These are phyloP conservation scores for Enteromius afrohamiltoni DNA, from an alignment of 2,797 vertebrate species.

Conservation along the genomic window DNA sequence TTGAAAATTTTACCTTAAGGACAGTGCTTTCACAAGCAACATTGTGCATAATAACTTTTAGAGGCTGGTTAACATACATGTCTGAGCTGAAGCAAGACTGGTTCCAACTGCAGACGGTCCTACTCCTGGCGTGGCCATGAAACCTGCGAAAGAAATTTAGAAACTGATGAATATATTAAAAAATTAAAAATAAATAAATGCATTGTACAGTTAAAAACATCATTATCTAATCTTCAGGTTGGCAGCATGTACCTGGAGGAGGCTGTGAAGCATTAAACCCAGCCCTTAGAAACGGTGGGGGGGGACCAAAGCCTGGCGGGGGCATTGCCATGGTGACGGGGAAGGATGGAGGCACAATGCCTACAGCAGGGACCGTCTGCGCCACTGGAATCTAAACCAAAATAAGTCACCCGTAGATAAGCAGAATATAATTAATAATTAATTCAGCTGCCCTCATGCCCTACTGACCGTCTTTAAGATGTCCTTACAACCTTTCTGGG, in stretches of 20 bases:
- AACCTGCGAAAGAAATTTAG: constrained; percentile 71
- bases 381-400: constrained; percentile 89
- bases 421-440: not conserved
- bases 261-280: constrained; percentile 94
- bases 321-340: constrained; percentile 94
- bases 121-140: constrained; percentile 85
- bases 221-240: not conserved
- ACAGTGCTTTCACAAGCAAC: not conserved
- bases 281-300: constrained; percentile 92
- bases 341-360: constrained; percentile 91
- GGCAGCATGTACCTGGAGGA: constrained; percentile 86
- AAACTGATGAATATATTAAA: not conserved
- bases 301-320: constrained; percentile 92
- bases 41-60: not conserved
- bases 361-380: constrained; percentile 89
- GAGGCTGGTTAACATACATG: constrained; percentile 70
- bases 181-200: too few species aligned
- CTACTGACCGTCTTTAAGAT: not conserved
- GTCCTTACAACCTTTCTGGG: not conserved
- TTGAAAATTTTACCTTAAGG: not conserved
- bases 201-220: not conserved
- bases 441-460: not conserved
- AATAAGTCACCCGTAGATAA: not conserved
- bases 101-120: constrained; percentile 80
- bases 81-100: constrained; percentile 71